Evolutionary conservation across 2,113 vertebrate genomes (phyloP).

Genomic region (Haemorhous mexicanus): DNA sequence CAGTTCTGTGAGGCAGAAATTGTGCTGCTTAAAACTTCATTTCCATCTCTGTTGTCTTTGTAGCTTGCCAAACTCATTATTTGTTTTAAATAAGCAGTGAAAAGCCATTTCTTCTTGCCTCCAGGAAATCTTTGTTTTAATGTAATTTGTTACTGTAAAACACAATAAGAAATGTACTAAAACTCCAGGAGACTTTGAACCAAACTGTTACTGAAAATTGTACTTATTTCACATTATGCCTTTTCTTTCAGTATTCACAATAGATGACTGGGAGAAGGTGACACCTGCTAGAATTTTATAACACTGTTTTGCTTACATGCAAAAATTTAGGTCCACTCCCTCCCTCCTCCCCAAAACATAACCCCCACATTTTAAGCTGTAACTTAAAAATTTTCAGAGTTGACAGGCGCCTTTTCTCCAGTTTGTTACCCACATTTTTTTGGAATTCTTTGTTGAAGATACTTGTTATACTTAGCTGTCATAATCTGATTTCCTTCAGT

Average conservation of each 20-base stretch:
- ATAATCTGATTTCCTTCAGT: background rate
- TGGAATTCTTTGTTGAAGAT: background rate
- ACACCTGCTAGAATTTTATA: background rate
- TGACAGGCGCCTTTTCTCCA: background rate
- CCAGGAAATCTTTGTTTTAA: constrained; percentile 18
- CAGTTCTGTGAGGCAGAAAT: background rate
- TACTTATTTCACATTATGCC: background rate
- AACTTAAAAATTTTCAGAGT: background rate
- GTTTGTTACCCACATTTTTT: background rate
- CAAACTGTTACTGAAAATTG: background rate
- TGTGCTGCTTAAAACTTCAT: background rate
- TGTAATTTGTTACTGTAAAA: constrained; percentile 3
- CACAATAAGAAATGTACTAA: background rate
- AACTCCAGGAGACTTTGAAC: background rate
- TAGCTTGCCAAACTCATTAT: background rate
- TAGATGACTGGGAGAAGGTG: background rate
- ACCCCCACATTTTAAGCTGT: background rate
- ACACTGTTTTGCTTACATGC: background rate
- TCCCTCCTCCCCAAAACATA: background rate
- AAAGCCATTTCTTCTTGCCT: constrained; percentile 28
- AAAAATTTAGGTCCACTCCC: background rate
- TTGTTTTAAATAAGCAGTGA: constrained; percentile 7
- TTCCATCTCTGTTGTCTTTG: background rate
- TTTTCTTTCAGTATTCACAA: background rate
- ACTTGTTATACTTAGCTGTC: background rate